Conservation (phyloP, 2,888 invertebrate species). For the Diadromus collaris region DNA sequence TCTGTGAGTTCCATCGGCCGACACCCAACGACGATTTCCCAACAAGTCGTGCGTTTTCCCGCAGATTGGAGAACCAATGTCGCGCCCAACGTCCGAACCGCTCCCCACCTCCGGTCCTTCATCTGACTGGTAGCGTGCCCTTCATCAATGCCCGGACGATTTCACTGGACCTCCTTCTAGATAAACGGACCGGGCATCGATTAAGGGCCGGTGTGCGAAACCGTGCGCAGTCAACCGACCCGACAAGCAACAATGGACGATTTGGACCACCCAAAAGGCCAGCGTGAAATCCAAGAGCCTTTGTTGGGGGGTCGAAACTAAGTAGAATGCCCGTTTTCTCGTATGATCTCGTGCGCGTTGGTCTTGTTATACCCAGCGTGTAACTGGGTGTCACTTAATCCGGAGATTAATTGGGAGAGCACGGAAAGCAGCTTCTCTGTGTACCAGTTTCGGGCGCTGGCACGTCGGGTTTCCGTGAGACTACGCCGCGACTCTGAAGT, state of each 20-base stretch:
- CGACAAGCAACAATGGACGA: too few species aligned
- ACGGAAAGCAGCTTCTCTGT: slow-evolving; percentile 54
- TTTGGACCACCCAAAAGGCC: neutral
- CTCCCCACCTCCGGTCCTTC: neutral
- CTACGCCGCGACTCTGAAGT: slow-evolving; percentile 49
- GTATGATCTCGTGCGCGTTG: slow-evolving; percentile 54
- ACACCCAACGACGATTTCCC: slow-evolving; percentile 19
- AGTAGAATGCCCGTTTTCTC: slow-evolving; percentile 39
- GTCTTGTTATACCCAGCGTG: slow-evolving; percentile 35
- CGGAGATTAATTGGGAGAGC: slow-evolving; percentile 69
- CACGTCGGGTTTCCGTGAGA: slow-evolving; percentile 24
- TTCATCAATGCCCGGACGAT: too few species aligned
- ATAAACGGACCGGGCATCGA: too few species aligned
- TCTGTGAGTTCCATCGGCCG: slow-evolving; percentile 28
- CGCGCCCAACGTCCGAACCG: slow-evolving; percentile 15
- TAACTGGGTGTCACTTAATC: slow-evolving; percentile 66
- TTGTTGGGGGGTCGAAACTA: neutral
- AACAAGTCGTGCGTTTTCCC: slow-evolving; percentile 53
- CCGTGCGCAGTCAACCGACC: too few species aligned
- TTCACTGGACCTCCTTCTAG: too few species aligned
- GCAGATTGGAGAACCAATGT: slow-evolving; percentile 52
- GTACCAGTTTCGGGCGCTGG: slow-evolving; percentile 12
- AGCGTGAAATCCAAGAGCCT: neutral
- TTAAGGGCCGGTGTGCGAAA: too few species aligned
- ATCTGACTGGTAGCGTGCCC: neutral